Conservation (phyloP, 2,888 invertebrate species). For the Nymphalis polychloros region DNA sequence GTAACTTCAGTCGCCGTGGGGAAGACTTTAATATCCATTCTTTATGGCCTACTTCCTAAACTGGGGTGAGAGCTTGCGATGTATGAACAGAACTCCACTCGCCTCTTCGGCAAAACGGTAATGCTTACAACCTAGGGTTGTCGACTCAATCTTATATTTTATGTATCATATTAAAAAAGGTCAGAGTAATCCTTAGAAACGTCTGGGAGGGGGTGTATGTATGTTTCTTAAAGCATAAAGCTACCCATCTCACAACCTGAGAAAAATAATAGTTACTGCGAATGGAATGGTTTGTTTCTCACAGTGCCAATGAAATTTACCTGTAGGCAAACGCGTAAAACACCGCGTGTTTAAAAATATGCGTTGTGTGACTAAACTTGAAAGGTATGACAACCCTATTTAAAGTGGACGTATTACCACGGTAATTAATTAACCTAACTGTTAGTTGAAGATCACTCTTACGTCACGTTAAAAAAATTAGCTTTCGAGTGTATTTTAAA, state of each 20-base stretch:
- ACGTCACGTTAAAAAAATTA: neutral
- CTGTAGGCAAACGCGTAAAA: too few species aligned
- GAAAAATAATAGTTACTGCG: too few species aligned
- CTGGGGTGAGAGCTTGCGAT: slow-evolving; percentile 32
- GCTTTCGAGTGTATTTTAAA: neutral
- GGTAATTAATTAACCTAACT: slow-evolving; percentile 7
- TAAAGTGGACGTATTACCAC: neutral
- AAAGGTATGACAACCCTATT: neutral
- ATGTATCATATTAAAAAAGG: too few species aligned
- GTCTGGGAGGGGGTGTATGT: too few species aligned
- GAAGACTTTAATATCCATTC: slow-evolving; percentile 39
- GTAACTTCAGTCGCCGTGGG: slow-evolving; percentile 12
- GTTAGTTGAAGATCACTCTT: neutral
- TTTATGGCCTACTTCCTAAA: slow-evolving; percentile 39
- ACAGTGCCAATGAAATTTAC: too few species aligned
- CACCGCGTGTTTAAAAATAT: too few species aligned
- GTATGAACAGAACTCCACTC: slow-evolving; percentile 25
- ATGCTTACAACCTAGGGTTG: slow-evolving; percentile 22
- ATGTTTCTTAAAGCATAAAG: too few species aligned
- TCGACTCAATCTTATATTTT: too few species aligned
- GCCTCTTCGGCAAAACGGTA: slow-evolving; percentile 26
- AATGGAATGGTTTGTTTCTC: too few species aligned
- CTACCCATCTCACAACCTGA: too few species aligned
- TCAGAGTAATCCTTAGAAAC: too few species aligned
- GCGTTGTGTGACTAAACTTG: neutral